These are phyloP conservation scores for Agriopis leucophaearia DNA, from an alignment of 2,888 invertebrate genomes.

Conservation along the genomic window DNA sequence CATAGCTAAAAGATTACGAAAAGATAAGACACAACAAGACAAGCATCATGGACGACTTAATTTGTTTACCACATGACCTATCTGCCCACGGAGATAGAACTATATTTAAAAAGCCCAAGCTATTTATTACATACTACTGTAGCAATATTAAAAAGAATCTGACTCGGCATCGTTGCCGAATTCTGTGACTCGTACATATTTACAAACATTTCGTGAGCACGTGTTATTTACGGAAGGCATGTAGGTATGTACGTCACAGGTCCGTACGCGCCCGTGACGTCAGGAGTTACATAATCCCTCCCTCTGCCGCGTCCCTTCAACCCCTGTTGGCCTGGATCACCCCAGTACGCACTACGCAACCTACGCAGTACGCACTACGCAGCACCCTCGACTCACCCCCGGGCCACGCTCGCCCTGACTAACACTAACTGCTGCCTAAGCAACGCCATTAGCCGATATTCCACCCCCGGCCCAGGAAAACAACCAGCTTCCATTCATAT, in stretches of 20 bases:
- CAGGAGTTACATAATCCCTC: constrained; percentile 36
- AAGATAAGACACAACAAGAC: constrained; percentile 2
- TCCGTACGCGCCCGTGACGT: constrained; percentile 43
- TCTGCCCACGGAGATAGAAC: neutral
- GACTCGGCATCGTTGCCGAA: neutral
- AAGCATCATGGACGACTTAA: constrained; percentile 2
- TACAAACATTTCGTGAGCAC: constrained; percentile 46
- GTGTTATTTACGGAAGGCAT: constrained; percentile 45
- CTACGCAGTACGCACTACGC: constrained; percentile 39
- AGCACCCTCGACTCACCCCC: constrained; percentile 36
- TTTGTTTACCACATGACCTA: constrained; percentile 9
- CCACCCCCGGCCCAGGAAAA: constrained; percentile 51
- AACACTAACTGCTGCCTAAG: constrained; percentile 44
- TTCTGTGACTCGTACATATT: constrained; percentile 29
- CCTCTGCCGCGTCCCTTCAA: constrained; percentile 13
- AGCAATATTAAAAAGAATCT: constrained; percentile 10
- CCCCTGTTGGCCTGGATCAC: constrained; percentile 16
- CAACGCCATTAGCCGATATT: constrained; percentile 44
- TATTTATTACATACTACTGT: neutral
- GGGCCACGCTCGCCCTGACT: constrained; percentile 19
- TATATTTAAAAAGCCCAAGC: neutral
- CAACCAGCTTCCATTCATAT: constrained; percentile 60
- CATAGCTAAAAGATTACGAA: neutral
- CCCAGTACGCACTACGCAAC: constrained; percentile 20
- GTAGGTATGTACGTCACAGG: constrained; percentile 36